phyloP scores from a whole-genome alignment of 2,113 vertebrate species.

The Tetraodon nigroviridis region DNA sequence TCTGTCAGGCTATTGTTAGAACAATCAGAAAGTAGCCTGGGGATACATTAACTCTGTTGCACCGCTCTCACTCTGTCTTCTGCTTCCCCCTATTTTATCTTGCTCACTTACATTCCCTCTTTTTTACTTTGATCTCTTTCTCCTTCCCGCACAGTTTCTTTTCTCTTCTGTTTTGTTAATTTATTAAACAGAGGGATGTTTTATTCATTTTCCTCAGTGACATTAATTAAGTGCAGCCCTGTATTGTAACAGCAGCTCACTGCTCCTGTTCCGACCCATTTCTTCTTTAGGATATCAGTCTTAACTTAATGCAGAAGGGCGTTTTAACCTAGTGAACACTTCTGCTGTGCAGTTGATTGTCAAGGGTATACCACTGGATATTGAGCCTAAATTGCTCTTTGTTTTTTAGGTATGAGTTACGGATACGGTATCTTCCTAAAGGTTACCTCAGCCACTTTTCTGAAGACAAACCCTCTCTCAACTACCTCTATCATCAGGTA shows the following conservation, averaged over 20 bases:
- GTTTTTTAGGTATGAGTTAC: constrained; percentile 86
- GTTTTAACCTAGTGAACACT: constrained; percentile 30
- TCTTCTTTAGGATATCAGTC: constrained; percentile 39
- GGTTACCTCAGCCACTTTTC: constrained; percentile 95
- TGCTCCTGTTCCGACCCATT: constrained; percentile 47
- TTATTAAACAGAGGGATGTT: constrained; percentile 58
- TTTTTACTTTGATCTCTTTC: constrained; percentile 24
- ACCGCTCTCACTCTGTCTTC: neutral
- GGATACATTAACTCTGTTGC: constrained; percentile 47
- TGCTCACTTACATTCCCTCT: neutral
- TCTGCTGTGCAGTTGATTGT: constrained; percentile 25
- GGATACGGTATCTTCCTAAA: constrained; percentile 96
- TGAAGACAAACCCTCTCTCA: constrained; percentile 95
- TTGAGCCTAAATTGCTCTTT: constrained; percentile 20
- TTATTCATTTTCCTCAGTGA: constrained; percentile 58
- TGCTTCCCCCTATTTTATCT: neutral
- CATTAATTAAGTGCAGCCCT: constrained; percentile 42
- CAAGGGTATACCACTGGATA: constrained; percentile 10
- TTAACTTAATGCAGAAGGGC: constrained; percentile 31
- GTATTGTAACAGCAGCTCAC: constrained; percentile 27
- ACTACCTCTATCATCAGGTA: constrained; percentile 99
- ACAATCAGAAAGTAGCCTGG: constrained; percentile 53
- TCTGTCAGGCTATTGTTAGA: constrained; percentile 67
- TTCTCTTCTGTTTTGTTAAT: constrained; percentile 37
- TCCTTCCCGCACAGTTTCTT: constrained; percentile 9